Conservation (phyloP, 2,888 invertebrate genomes). For the Graphium colonna region DNA sequence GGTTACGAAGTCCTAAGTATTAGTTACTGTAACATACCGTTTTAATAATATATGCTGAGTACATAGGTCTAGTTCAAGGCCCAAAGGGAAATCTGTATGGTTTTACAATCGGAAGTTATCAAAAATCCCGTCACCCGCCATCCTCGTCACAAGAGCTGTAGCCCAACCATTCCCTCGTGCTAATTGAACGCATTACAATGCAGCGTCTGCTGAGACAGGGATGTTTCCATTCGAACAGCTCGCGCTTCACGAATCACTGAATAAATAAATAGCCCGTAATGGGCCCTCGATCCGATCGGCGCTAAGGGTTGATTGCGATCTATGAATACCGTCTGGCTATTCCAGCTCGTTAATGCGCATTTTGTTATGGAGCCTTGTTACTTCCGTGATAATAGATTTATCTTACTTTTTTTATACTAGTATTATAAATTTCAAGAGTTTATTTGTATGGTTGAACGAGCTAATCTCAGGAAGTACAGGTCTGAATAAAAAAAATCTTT, state of each 20-base stretch:
- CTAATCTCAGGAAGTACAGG: too few relatives aligned
- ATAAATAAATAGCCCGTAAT: conserved; percentile 65
- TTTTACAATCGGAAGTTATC: too few relatives aligned
- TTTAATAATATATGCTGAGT: too few relatives aligned
- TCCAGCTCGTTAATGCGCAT: conserved; percentile 16
- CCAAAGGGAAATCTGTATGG: too few relatives aligned
- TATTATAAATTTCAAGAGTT: too few relatives aligned
- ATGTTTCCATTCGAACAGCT: conserved; percentile 50
- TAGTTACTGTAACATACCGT: too few relatives aligned
- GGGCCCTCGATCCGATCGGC: conserved; percentile 30
- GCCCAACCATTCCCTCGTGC: conserved; percentile 38
- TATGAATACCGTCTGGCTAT: conserved; percentile 26
- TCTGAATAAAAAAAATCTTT: too few relatives aligned
- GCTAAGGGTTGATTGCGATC: conserved; percentile 28
- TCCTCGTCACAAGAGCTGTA: conserved; percentile 29
- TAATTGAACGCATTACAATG: conserved; percentile 70
- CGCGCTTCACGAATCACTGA: conserved; percentile 60
- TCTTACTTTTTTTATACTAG: too few relatives aligned
- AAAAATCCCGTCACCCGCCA: too few relatives aligned
- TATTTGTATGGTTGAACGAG: too few relatives aligned
- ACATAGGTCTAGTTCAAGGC: too few relatives aligned
- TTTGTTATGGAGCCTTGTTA: not conserved
- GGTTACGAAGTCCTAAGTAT: too few relatives aligned
- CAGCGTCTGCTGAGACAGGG: conserved; percentile 44
- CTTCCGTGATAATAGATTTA: not conserved